Conservation (phyloP, 2,113 vertebrate species). For the Ictalurus punctatus region DNA sequence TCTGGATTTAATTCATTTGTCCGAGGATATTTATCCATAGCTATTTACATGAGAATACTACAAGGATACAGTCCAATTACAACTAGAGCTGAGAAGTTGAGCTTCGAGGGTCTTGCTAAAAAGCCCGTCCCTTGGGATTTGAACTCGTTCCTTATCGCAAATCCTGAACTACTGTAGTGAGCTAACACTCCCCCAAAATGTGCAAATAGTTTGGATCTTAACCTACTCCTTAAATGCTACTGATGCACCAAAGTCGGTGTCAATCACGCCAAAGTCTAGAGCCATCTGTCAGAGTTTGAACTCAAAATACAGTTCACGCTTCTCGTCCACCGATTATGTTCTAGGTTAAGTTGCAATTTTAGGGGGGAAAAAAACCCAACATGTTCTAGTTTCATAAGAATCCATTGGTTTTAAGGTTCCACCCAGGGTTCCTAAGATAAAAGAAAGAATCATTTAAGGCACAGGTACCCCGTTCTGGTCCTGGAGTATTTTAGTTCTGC, state of each 20-base stretch:
- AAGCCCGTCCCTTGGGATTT: background rate
- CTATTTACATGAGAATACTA: background rate
- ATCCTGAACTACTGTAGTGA: background rate
- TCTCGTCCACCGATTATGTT: background rate
- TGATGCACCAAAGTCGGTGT: background rate
- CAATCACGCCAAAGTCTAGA: background rate
- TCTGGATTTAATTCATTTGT: background rate
- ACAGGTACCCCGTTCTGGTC: background rate
- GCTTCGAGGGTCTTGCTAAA: background rate
- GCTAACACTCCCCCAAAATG: background rate
- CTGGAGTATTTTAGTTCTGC: background rate
- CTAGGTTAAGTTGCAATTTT: background rate
- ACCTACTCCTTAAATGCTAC: background rate
- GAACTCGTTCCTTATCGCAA: background rate
- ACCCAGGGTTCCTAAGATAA: background rate
- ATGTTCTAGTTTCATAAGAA: background rate
- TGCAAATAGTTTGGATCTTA: background rate
- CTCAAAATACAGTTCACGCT: background rate
- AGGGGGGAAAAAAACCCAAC: no score
- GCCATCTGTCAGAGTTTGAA: background rate
- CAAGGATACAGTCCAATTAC: background rate
- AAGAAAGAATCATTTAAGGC: background rate
- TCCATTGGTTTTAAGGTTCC: background rate
- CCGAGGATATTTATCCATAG: background rate
- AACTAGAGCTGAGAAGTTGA: background rate